phyloP scores from a whole-genome alignment of 2,113 vertebrate genomes.

The Pseudopodoces humilis region DNA sequence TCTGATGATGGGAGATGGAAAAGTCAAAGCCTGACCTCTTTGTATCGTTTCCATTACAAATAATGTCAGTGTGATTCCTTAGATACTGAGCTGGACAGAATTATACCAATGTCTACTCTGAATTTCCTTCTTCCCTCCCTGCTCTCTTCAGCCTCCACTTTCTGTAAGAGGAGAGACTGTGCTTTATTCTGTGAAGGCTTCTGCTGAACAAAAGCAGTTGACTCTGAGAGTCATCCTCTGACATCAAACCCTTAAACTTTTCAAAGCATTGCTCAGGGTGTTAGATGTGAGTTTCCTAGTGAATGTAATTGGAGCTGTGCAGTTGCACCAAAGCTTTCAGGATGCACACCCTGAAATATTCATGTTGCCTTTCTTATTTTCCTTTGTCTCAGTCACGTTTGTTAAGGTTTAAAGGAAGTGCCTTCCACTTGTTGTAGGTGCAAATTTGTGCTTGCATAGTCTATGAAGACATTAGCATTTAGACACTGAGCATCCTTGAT shows the following conservation, averaged over 20 bases:
- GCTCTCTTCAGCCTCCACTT: background rate
- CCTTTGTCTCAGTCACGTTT: background rate
- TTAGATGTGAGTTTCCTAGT: background rate
- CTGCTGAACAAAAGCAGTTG: constrained; percentile 26
- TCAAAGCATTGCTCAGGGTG: background rate
- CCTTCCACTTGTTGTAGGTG: constrained; percentile 22
- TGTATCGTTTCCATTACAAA: background rate
- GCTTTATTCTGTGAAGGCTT: background rate
- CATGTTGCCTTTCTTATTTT: background rate
- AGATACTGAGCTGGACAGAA: background rate
- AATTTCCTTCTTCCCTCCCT: background rate
- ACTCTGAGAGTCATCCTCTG: background rate
- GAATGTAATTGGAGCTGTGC: constrained; percentile 30
- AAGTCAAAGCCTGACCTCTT: background rate
- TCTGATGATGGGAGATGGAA: background rate
- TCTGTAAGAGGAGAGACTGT: background rate
- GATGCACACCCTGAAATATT: constrained; percentile 26
- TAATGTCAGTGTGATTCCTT: background rate
- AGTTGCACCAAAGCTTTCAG: constrained; percentile 15
- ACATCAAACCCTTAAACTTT: background rate
- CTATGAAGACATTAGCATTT: constrained; percentile 50
- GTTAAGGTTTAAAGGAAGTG: constrained; percentile 32
- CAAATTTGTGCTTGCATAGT: constrained; percentile 26
- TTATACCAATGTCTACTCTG: background rate
- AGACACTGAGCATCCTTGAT: constrained; percentile 20